These are phyloP conservation scores for Eudyptes chrysolophus DNA, from an alignment of 2,113 vertebrate genomes.

Conservation along the genomic window DNA sequence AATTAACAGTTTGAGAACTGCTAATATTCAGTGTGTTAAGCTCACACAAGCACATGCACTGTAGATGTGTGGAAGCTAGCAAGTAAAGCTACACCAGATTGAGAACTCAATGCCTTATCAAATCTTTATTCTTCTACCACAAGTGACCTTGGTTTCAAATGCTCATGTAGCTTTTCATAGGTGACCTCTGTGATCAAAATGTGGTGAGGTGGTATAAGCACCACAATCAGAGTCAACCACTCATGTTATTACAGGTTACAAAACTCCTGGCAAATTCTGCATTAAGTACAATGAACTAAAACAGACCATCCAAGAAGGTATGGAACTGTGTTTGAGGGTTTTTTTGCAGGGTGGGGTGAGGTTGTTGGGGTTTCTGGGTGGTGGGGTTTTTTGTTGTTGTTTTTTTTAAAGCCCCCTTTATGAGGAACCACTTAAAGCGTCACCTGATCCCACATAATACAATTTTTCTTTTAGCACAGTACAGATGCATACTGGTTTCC, in stretches of 20 bases:
- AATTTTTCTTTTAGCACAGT: background rate
- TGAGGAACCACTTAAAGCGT: background rate
- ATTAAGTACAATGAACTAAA: background rate
- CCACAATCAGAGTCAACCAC: background rate
- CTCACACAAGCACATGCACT: background rate
- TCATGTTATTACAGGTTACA: background rate
- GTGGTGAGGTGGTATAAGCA: background rate
- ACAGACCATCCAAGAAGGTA: background rate
- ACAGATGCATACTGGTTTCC: background rate
- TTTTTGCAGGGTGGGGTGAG: background rate
- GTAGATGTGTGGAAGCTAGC: background rate
- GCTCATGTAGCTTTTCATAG: rapidly evolving
- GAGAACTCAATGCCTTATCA: background rate
- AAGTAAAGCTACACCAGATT: background rate
- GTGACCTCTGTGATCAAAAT: background rate
- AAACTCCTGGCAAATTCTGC: background rate
- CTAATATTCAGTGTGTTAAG: background rate
- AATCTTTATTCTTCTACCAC: background rate
- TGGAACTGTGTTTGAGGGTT: background rate
- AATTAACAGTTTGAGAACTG: background rate
- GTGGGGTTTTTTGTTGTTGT: background rate
- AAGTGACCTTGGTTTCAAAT: background rate
- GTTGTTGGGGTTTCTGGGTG: background rate
- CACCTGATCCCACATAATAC: background rate
- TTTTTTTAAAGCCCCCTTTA: background rate